phyloP scores from a whole-genome alignment of 1,140 invertebrate genomes.

The Calosoma granatense region DNA sequence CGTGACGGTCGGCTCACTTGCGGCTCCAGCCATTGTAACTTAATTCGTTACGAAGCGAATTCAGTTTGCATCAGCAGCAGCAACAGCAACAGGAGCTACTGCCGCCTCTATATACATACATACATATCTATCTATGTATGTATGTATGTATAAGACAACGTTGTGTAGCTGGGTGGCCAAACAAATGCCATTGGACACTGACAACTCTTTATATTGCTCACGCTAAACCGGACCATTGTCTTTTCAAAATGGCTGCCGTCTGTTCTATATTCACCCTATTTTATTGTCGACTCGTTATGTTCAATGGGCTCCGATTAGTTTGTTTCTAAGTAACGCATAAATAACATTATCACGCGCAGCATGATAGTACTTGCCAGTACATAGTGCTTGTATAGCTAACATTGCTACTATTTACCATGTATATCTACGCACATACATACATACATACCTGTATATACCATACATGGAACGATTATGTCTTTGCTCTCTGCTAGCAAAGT shows the following conservation, averaged over 20 bases:
- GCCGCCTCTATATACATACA: no score
- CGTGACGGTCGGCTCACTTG: not conserved
- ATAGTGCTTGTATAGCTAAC: no score
- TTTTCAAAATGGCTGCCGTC: constrained; percentile 6
- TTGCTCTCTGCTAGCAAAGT: no score
- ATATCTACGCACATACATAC: no score
- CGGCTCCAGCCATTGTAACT: constrained; percentile 1
- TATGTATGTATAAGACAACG: no score
- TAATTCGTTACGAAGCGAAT: not conserved
- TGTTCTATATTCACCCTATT: not conserved
- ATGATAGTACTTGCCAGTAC: no score
- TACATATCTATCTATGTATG: no score
- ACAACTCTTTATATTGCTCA: constrained; percentile 6
- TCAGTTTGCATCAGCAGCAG: not conserved
- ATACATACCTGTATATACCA: no score
- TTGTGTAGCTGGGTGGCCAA: not conserved
- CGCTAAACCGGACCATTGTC: not conserved
- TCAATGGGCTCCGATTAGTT: not conserved
- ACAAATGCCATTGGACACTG: constrained; percentile 1
- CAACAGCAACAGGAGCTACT: not conserved
- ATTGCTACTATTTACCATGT: no score
- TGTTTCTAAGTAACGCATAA: constrained; percentile 5
- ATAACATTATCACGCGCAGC: not conserved
- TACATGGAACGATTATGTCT: no score
- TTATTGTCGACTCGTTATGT: not conserved